Conservation (phyloP, 2,888 invertebrate species). For the Oconnorella tubifera region DNA sequence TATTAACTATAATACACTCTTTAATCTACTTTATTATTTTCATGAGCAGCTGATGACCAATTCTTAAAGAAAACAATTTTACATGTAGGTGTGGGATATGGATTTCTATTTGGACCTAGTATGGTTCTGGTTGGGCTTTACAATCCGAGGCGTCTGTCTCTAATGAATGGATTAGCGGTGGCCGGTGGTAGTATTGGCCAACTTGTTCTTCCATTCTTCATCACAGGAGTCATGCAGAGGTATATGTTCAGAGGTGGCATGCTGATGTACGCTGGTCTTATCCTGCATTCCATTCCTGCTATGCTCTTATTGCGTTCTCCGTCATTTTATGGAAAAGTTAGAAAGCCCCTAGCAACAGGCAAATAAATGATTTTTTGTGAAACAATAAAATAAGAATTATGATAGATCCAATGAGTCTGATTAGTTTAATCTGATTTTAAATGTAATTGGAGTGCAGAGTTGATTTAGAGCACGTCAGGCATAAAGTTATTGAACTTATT, state of each 20-base stretch:
- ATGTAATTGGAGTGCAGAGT: too few relatives aligned
- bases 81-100: slow-evolving; percentile 27
- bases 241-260: slow-evolving; percentile 26
- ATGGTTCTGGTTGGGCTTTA: slow-evolving; percentile 22
- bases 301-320: slow-evolving; percentile 29
- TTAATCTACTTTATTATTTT: too few relatives aligned
- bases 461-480: too few relatives aligned
- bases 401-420: too few relatives aligned
- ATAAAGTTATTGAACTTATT: too few relatives aligned
- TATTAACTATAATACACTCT: too few relatives aligned
- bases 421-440: too few relatives aligned
- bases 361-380: too few relatives aligned
- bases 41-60: too few relatives aligned
- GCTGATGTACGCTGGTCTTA: slow-evolving; percentile 26
- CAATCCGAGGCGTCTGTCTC: slow-evolving; percentile 16
- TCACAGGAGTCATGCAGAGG: slow-evolving; percentile 13
- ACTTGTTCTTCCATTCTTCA: slow-evolving; percentile 24
- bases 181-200: slow-evolving; percentile 29
- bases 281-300: slow-evolving; percentile 26
- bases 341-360: neutral
- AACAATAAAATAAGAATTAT: too few relatives aligned
- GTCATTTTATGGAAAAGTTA: slow-evolving; percentile 2
- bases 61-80: too few relatives aligned
- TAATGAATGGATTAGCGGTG: slow-evolving; percentile 26
- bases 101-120: slow-evolving; percentile 20